Percentiles rank a stretch among this genome's conserved stretches.
Evolutionary conservation across 1,140 invertebrate species (phyloP).

Genomic region (Matsumurasca onukii): DNA sequence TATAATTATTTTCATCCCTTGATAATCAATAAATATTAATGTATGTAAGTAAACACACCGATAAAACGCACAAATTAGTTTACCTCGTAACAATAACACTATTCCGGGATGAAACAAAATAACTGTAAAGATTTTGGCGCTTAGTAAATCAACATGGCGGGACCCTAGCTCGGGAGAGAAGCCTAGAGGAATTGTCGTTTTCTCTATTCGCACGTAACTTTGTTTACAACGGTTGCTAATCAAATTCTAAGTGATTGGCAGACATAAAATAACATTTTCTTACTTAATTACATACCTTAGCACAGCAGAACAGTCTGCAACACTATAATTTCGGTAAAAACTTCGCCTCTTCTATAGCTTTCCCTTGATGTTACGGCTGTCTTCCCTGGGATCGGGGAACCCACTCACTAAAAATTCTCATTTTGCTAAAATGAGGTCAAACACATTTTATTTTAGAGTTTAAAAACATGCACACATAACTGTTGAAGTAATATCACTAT

Average conservation of each 20-base stretch:
- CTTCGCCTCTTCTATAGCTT: constrained; percentile 50
- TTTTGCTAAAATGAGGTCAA: constrained; percentile 37
- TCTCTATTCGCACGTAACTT: no score
- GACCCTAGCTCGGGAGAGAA: constrained; percentile 51
- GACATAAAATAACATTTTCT: not conserved
- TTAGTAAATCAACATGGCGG: constrained; percentile 52
- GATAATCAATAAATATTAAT: no score
- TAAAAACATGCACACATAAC: constrained; percentile 44
- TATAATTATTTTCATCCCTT: no score
- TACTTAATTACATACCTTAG: constrained; percentile 46
- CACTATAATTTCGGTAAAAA: constrained; percentile 47
- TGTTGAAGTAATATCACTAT: constrained; percentile 42
- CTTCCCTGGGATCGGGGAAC: constrained; percentile 43
- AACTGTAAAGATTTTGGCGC: constrained; percentile 39
- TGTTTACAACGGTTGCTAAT: no score
- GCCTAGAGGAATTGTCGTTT: constrained; percentile 52
- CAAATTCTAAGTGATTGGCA: not conserved
- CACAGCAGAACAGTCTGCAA: constrained; percentile 44
- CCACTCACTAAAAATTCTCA: constrained; percentile 40
- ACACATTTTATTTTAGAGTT: constrained; percentile 40
- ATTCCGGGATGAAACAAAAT: not conserved
- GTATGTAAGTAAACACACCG: no score
- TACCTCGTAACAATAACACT: no score
- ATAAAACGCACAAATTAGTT: no score
- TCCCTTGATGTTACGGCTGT: constrained; percentile 51